Conservation (phyloP, 2,888 invertebrate species). For the Trypoxylon attenuatum region DNA sequence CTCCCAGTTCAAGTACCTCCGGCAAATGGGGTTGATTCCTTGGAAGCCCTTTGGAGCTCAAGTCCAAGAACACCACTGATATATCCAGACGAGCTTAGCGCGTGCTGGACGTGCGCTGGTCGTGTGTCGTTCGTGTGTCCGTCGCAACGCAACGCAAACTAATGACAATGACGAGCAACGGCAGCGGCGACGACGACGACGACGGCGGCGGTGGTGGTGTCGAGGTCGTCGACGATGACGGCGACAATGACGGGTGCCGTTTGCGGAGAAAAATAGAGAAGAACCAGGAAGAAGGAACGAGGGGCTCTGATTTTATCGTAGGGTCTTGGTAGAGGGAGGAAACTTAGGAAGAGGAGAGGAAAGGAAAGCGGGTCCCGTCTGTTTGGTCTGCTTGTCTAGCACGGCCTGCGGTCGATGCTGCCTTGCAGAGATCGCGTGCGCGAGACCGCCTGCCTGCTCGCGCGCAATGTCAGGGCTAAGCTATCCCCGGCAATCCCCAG, state of each 20-base stretch:
- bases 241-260: neutral
- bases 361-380: neutral
- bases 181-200: neutral
- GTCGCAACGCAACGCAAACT: neutral
- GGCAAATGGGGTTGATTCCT: too few species aligned
- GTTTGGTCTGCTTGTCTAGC: too few species aligned
- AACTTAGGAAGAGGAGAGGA: neutral
- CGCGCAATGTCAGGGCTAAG: slow-evolving; percentile 69
- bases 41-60: too few species aligned
- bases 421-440: neutral
- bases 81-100: too few species aligned
- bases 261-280: neutral
- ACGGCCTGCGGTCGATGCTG: neutral
- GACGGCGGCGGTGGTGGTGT: neutral
- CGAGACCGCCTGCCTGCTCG: slow-evolving; percentile 38
- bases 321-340: neutral
- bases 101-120: too few species aligned
- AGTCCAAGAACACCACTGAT: too few species aligned
- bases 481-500: slow-evolving; percentile 19
- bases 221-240: neutral
- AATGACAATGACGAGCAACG: neutral
- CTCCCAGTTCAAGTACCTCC: too few species aligned
- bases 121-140: neutral
- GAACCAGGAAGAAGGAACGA: slow-evolving; percentile 8
- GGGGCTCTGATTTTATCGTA: neutral